Percentiles rank a stretch among this genome's conserved stretches.
phyloP scores from a whole-genome alignment of 1,140 invertebrate genomes.

The Drosophila carrolli region DNA sequence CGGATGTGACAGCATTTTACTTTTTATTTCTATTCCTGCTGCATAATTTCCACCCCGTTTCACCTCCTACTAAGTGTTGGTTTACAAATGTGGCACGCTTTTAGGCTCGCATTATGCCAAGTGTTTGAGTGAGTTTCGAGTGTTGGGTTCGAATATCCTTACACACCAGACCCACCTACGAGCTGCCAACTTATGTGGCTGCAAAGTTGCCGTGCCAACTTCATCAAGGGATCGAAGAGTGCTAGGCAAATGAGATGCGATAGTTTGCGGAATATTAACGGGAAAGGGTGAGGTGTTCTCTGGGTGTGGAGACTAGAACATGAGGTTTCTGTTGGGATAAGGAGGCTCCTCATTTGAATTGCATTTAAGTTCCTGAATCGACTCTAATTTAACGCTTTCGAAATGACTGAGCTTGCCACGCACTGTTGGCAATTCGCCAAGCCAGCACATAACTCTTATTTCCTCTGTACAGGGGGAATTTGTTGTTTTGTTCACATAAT shows the following conservation, averaged over 20 bases:
- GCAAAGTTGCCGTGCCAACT: slow-evolving; percentile 51
- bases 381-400: slow-evolving; percentile 24
- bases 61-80: slow-evolving; percentile 38
- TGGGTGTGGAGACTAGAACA: not conserved
- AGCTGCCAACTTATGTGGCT: slow-evolving; percentile 22
- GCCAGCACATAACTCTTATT: slow-evolving; percentile 34
- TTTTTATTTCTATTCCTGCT: slow-evolving; percentile 64
- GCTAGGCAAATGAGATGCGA: slow-evolving; percentile 60
- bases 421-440: slow-evolving; percentile 68
- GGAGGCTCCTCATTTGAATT: not conserved
- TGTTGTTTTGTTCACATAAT: slow-evolving; percentile 66
- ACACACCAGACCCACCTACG: slow-evolving; percentile 24
- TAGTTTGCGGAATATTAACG: slow-evolving; percentile 29
- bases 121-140: slow-evolving; percentile 74
- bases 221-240: slow-evolving; percentile 39
- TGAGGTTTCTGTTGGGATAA: not conserved
- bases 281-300: not conserved
- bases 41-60: slow-evolving; percentile 55
- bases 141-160: slow-evolving; percentile 48
- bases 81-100: slow-evolving; percentile 56
- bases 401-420: slow-evolving; percentile 50
- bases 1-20: slow-evolving; percentile 77
- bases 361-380: slow-evolving; percentile 7
- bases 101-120: slow-evolving; percentile 75
- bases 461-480: slow-evolving; percentile 7